Evolutionary conservation across 2,113 vertebrate species (phyloP), one percentile per base, ranked within the genome.

Genomic region (Pao palembangensis): DNA sequence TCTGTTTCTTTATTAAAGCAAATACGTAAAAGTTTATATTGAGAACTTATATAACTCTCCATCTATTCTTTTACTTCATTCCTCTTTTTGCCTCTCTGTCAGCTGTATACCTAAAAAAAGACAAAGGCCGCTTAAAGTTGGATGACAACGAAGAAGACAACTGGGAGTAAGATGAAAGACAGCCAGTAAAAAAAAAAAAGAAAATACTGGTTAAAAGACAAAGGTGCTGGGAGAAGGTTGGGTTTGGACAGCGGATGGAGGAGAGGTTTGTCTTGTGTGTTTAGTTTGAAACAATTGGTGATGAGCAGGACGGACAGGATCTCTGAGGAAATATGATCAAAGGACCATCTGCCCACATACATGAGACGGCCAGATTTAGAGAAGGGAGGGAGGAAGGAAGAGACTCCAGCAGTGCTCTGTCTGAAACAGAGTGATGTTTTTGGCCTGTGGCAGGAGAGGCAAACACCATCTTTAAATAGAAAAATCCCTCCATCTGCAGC

Each of bases 261-360:
- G 58, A 60, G 50, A 52, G 59, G 61, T 63, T 71, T 67, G 71
- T 49, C 55, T 54, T 64, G 58, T 68, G 75, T 71, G 78, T 75
- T 79, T 71, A 71, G 66, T 53, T 56, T 62, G 71, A 84, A 78
- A 84, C 79, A 77, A 79, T 81, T 61, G 67, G 67, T 77, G 75
- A 85, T 84, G 78, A 80, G 82, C 71, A 87, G 49, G 84, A 86
- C 80, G 78, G 84, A 76, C 80, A 84, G 73, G 53, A 77, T 89
- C 87, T 88, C 85, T 52, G 50, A 87, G 83, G 85, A 79, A 85
- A 79, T 58, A 20, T 78, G 85, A 91, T 90, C 87, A 91, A 89
- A 90, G 77, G 78, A 86, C 79, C 87, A 88, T 90, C 87, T 90
- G 87, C 76, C 71, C 55, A 66, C 73, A 75, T 76, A 65, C 63